Conservation (phyloP, 1,140 invertebrate species). For the Neodiprion pinetum region DNA sequence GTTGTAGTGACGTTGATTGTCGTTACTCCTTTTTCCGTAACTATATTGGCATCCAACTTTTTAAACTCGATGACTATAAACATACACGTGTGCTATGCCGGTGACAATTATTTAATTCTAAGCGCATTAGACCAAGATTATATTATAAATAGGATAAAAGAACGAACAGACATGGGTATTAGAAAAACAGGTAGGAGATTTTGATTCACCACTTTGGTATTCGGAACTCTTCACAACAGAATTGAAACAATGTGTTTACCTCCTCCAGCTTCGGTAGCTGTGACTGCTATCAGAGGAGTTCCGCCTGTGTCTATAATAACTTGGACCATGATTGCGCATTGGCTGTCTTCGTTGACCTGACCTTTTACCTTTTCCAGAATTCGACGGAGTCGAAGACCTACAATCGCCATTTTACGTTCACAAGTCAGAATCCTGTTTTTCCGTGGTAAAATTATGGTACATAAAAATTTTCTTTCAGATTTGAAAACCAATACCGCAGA, state of each 20-base stretch:
- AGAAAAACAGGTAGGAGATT: too few species aligned
- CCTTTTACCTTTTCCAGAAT: constrained; percentile 43
- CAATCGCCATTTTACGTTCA: constrained; percentile 31
- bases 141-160: too few species aligned
- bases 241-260: constrained; percentile 33
- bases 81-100: too few species aligned
- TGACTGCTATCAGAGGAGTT: constrained; percentile 34
- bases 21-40: too few species aligned
- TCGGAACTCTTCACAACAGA: neutral
- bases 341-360: constrained; percentile 31
- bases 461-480: constrained; percentile 4
- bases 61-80: too few species aligned
- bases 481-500: neutral
- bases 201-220: too few species aligned
- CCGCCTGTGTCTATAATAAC: constrained; percentile 39
- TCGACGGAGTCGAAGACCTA: constrained; percentile 45
- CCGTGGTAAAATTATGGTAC: neutral
- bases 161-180: too few species aligned
- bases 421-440: neutral
- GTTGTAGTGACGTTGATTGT: too few species aligned
- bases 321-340: constrained; percentile 28
- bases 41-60: too few species aligned
- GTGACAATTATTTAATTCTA: too few species aligned
- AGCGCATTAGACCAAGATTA: too few species aligned
- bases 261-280: constrained; percentile 38